Conservation (phyloP, 2,113 vertebrate genomes). For the Desmodus rotundus region DNA sequence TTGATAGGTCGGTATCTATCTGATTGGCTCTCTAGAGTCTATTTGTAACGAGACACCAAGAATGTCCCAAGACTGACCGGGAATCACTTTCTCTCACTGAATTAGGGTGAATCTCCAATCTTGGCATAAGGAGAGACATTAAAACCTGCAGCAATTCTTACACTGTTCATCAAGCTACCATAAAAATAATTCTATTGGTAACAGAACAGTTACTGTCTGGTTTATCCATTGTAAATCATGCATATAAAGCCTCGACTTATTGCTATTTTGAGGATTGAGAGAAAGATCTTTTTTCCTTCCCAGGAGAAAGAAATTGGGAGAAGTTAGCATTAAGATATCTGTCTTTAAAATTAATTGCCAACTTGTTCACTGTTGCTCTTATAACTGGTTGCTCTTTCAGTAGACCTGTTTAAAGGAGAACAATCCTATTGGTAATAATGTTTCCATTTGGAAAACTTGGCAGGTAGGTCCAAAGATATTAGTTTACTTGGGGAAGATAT, state of each 20-base stretch:
- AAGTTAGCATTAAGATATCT: not conserved
- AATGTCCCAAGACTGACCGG: not conserved
- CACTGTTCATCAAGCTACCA: not conserved
- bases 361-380: not conserved
- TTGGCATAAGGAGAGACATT: not conserved
- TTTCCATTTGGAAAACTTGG: not conserved
- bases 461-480: not conserved
- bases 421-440: not conserved
- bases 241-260: not conserved
- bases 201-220: not conserved
- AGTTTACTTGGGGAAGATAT: not conserved
- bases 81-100: not conserved
- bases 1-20: not conserved
- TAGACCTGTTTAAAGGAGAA: not conserved
- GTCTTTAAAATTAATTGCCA: not conserved
- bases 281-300: not conserved
- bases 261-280: not conserved
- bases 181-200: not conserved
- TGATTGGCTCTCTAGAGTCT: not conserved
- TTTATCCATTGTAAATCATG: not conserved
- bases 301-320: not conserved
- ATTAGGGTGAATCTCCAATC: not conserved
- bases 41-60: not conserved
- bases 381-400: not conserved
- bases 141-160: not conserved